phyloP scores from a whole-genome alignment of 2,797 vertebrate genomes.

The Silurus aristotelis region DNA sequence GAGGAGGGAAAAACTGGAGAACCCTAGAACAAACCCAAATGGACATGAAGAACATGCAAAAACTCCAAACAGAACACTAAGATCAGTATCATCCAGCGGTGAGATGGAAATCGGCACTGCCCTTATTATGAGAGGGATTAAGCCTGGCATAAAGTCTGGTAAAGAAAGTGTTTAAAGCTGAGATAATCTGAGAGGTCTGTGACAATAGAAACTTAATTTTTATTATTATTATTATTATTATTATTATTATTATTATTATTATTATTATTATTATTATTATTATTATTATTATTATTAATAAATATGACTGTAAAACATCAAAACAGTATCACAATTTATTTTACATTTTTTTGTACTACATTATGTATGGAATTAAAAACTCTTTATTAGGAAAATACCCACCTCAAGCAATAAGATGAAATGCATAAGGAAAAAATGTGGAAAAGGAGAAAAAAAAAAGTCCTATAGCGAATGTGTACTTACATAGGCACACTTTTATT shows the following conservation, averaged over 20 bases:
- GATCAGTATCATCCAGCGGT: not conserved
- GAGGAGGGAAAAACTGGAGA: not conserved
- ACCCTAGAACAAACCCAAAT: not conserved
- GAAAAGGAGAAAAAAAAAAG: conserved; percentile 46
- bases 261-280: too few species aligned
- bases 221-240: too few species aligned
- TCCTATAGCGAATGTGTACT: conserved; percentile 54
- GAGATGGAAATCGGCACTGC: not conserved
- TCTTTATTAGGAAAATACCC: not conserved
- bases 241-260: too few species aligned
- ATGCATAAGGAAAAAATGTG: not conserved
- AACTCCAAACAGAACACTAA: not conserved
- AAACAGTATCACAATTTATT: not conserved
- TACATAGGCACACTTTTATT: not conserved
- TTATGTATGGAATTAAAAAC: not conserved
- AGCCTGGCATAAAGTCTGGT: too few species aligned
- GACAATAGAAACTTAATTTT: not conserved
- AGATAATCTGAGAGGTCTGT: too few species aligned
- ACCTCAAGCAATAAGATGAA: not conserved
- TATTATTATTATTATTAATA: not conserved
- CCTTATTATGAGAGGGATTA: not conserved
- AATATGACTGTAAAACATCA: not conserved
- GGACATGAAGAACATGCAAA: not conserved
- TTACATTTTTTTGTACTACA: not conserved
- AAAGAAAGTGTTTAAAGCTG: not conserved